Percentiles rank a stretch among this genome's conserved stretches.
These are phyloP conservation scores for Ischnura elegans DNA, from an alignment of 2,888 invertebrate genomes.

Conservation along the genomic window DNA sequence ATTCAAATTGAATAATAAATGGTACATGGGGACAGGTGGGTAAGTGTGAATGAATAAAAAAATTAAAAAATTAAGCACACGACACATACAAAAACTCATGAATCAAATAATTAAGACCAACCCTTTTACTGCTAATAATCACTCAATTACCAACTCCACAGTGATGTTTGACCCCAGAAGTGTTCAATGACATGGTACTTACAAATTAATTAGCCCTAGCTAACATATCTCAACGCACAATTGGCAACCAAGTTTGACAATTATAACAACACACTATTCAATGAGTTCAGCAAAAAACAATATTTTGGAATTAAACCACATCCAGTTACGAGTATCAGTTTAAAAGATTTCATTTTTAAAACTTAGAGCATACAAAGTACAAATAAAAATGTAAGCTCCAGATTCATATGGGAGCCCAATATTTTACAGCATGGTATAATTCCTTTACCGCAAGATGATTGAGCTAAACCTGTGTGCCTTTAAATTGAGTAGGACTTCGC, in stretches of 20 bases:
- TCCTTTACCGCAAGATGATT: background rate
- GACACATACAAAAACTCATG: background rate
- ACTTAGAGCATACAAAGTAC: background rate
- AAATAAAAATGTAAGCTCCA: background rate
- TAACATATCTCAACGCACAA: background rate
- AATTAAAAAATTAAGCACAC: background rate
- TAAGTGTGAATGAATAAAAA: background rate
- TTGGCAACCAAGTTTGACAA: background rate
- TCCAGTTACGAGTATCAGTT: background rate
- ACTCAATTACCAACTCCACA: background rate
- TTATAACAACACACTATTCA: background rate
- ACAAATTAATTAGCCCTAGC: background rate
- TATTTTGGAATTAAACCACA: background rate
- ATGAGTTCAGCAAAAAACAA: background rate
- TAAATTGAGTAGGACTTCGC: background rate
- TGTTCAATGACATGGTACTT: background rate
- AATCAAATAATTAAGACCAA: background rate
- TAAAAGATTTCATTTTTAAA: background rate
- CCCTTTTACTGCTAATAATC: background rate
- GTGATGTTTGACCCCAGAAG: background rate
- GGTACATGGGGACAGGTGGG: background rate
- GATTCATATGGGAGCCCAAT: background rate
- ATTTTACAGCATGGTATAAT: background rate
- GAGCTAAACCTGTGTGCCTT: too few species aligned
- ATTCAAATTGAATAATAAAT: background rate